These are phyloP conservation scores for Amia ocellicauda DNA, from an alignment of 2,113 vertebrate genomes.

Conservation along the genomic window DNA sequence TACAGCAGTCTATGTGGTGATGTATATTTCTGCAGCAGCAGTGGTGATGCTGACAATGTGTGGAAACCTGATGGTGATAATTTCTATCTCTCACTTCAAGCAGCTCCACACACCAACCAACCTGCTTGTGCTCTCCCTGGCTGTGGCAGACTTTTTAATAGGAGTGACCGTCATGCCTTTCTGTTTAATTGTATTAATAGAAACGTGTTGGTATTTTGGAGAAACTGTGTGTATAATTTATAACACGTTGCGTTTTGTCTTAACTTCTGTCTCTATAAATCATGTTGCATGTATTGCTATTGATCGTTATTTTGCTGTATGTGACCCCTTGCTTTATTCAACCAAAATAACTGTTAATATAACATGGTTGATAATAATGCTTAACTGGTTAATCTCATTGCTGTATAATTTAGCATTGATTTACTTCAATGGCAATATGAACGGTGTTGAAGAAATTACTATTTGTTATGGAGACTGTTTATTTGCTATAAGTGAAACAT, in stretches of 20 bases:
- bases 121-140: slow-evolving; percentile 6
- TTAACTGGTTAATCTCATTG: neutral
- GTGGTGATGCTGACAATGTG: slow-evolving; percentile 13
- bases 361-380: neutral
- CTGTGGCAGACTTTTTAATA: slow-evolving; percentile 13
- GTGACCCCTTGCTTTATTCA: slow-evolving; percentile 12
- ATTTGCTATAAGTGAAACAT: neutral
- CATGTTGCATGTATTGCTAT: slow-evolving; percentile 10
- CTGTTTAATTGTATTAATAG: slow-evolving; percentile 2
- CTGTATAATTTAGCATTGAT: slow-evolving; percentile 1
- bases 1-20: neutral
- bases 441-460: neutral
- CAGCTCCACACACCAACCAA: slow-evolving; percentile 23
- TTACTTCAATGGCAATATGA: slow-evolving; percentile 2
- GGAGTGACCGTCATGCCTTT: slow-evolving; percentile 2
- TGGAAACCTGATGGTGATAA: slow-evolving; percentile 15
- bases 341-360: slow-evolving; percentile 8
- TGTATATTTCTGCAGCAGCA: slow-evolving; percentile 9
- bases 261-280: slow-evolving; percentile 6
- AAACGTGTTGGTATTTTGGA: slow-evolving; percentile 20
- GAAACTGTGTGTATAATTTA: neutral
- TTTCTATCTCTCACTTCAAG: slow-evolving; percentile 20
- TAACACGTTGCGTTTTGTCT: neutral
- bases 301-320: slow-evolving; percentile 13
- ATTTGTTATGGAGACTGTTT: neutral